Evolutionary conservation across 2,113 vertebrate species (phyloP), one percentile per base, ranked within the genome.

Genomic region (Dicentrarchus labrax): DNA sequence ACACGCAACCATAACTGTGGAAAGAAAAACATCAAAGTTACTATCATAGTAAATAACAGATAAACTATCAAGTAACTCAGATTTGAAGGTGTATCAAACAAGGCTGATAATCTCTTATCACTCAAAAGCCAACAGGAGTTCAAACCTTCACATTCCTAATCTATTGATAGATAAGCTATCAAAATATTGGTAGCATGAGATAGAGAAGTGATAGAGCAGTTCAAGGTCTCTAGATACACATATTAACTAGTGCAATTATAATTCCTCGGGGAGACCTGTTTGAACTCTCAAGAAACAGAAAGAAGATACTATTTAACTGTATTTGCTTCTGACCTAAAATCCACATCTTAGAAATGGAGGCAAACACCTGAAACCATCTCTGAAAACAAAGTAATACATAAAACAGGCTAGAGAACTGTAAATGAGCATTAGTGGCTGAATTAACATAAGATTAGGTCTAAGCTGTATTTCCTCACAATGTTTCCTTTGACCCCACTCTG

Each of bases 151-250:
- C 48, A 60, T 59, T 69, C 22, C 19, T 83, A 75, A 88, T 82
- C 64, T 80, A 30, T 64, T 66, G 24, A 72, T 21, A 78, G 75
- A 84, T 84, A 84, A 72, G 22, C 3, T 79, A 72, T 76, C 24
- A 68, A 60, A 75, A 85, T 70, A 90, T 39, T 30, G 70, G 72
- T 36, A 85, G 69, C 79, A 61, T 60, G 70, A 70, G 36, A 85
- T 67, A 73, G 36, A 67, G 59, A 84, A 8, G 39, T 17, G 39
- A 76, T 82, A 70, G 59, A 73, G 50, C 68, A 51, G 73, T 65
- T 81, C 72, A 84, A 47, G 56, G 73, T 65, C 57, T 68, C 8
- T 53, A 1, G 54, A n/a, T 4, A 21, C 19, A 62, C 54, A 85
- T 72, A 79, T 83, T 68, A 78, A 72, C 16, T 15, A 53, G 19